Evolutionary conservation across 2,797 vertebrate genomes (phyloP).

Genomic region (Pseudotriccus pelzelni): DNA sequence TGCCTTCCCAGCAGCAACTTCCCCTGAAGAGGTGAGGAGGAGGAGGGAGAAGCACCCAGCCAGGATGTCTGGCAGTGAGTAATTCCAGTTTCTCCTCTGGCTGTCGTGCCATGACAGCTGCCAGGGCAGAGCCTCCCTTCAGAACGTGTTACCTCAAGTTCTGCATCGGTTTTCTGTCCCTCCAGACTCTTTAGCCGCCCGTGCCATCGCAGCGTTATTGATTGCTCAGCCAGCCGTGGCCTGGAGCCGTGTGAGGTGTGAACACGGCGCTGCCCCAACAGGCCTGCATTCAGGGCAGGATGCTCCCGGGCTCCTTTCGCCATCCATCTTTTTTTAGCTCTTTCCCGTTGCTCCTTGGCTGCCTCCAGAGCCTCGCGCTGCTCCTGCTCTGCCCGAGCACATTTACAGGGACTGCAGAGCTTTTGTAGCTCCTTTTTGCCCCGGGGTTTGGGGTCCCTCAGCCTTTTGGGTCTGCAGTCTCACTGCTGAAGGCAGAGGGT

Average conservation of each 20-base stretch:
- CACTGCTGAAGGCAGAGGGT: background rate
- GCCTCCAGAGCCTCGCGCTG: background rate
- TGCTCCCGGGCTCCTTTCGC: background rate
- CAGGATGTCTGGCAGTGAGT: background rate
- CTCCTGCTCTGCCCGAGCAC: rapidly evolving
- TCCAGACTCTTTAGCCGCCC: constrained; percentile 51
- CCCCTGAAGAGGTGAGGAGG: background rate
- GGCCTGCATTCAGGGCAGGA: background rate
- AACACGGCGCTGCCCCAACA: background rate
- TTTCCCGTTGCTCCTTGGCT: background rate
- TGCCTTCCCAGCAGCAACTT: background rate
- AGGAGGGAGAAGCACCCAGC: constrained; percentile 21
- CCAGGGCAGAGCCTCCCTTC: constrained; percentile 31
- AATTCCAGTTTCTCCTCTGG: background rate
- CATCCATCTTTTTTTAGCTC: background rate
- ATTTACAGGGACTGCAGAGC: background rate
- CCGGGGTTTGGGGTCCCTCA: background rate
- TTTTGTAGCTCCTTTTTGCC: background rate
- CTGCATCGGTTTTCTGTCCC: constrained; percentile 52
- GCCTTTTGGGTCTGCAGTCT: background rate
- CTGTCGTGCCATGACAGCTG: constrained; percentile 17
- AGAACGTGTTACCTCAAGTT: background rate
- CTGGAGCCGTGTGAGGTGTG: constrained; percentile 54
- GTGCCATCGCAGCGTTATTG: background rate
- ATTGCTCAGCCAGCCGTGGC: constrained; percentile 42